A percentile compares a stretch with the other conserved stretches of the same genome.
These are phyloP conservation scores for Plebejus melissa DNA, from an alignment of 2,888 invertebrate species.

Conservation along the genomic window DNA sequence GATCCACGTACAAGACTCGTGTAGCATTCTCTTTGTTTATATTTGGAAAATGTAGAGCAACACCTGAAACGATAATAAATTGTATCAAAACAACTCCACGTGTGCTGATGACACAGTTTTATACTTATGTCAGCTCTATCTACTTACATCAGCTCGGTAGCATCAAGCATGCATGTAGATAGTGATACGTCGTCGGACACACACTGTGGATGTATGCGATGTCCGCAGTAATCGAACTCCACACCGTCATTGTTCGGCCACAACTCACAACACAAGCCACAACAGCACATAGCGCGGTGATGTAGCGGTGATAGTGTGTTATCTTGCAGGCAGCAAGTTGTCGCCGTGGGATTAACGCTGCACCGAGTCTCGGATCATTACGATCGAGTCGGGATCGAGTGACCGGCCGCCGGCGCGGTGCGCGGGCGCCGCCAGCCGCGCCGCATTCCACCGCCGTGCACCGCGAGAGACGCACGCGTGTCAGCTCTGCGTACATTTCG, in stretches of 20 bases:
- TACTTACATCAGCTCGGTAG: conserved; percentile 7
- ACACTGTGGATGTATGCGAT: background rate
- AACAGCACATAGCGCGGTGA: background rate
- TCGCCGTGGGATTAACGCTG: conserved; percentile 36
- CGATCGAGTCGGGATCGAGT: conserved; percentile 58
- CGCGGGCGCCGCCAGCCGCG: conserved; percentile 41
- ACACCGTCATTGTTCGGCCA: background rate
- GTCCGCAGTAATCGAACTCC: background rate
- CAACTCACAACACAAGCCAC: background rate
- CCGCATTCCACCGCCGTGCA: conserved; percentile 55
- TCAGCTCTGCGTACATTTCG: conserved; percentile 36
- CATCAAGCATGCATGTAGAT: background rate
- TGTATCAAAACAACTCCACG: background rate
- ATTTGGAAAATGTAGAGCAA: background rate
- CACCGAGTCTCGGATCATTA: conserved; percentile 46
- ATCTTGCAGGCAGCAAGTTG: conserved; percentile 40
- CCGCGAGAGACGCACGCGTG: conserved; percentile 45
- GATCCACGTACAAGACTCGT: background rate
- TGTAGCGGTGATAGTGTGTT: conserved; percentile 24
- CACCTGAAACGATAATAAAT: background rate
- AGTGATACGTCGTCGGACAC: background rate
- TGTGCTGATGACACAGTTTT: background rate
- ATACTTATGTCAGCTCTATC: background rate
- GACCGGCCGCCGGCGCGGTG: conserved; percentile 44
- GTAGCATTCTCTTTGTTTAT: background rate